A percentile compares a stretch with the other conserved stretches of the same genome.
phyloP scores from a whole-genome alignment of 2,888 invertebrate genomes.

The Brenthis ino region DNA sequence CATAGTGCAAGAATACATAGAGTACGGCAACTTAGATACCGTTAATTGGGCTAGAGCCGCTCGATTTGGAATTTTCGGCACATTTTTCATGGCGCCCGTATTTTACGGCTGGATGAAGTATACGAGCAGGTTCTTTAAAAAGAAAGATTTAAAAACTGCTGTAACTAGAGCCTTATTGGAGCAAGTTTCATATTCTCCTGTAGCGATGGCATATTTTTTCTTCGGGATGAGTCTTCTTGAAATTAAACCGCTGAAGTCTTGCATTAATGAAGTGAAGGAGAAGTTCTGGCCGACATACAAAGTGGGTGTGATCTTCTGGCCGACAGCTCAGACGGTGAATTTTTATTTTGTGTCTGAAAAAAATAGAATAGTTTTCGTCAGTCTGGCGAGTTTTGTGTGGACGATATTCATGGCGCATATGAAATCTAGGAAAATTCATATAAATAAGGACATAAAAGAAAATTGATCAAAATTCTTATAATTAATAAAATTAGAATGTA shows the following conservation, averaged over 20 bases:
- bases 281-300: conserved; percentile 89
- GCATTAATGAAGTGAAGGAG: conserved; percentile 85
- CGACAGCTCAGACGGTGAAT: conserved; percentile 87
- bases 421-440: conserved; percentile 68
- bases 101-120: conserved; percentile 88
- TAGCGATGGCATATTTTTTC: conserved; percentile 88
- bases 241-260: conserved; percentile 82
- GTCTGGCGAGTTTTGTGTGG: conserved; percentile 88
- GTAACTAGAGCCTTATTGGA: conserved; percentile 80
- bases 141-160: conserved; percentile 54
- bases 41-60: conserved; percentile 83
- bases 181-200: conserved; percentile 87
- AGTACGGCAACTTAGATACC: conserved; percentile 53
- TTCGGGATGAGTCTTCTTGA: conserved; percentile 89
- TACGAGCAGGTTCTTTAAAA: conserved; percentile 58
- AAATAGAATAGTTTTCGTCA: conserved; percentile 88
- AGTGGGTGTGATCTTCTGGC: conserved; percentile 87
- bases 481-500: background rate
- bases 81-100: conserved; percentile 89
- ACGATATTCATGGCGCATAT: conserved; percentile 89
- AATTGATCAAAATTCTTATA: background rate
- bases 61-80: conserved; percentile 88
- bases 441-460: background rate
- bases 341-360: conserved; percentile 87
- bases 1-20: conserved; percentile 84